phyloP scores from a whole-genome alignment of 2,888 invertebrate species.

The Eupithecia insigniata region DNA sequence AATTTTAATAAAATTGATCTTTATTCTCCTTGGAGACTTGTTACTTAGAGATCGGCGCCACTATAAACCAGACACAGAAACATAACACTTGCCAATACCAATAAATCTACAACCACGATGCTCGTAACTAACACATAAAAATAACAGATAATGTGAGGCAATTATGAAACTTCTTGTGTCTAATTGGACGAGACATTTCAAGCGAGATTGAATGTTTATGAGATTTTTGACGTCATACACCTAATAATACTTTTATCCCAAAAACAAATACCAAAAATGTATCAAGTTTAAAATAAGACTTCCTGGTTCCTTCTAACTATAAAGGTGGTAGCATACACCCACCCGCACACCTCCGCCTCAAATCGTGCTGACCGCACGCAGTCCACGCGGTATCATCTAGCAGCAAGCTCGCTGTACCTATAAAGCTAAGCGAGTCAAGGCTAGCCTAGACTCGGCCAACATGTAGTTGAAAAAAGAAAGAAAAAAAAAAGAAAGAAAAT shows the following conservation, averaged over 20 bases:
- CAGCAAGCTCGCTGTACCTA: neutral
- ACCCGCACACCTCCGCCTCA: neutral
- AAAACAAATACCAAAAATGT: neutral
- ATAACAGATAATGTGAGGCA: constrained; percentile 17
- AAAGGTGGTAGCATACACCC: neutral
- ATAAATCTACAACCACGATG: constrained; percentile 30
- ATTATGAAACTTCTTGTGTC: neutral
- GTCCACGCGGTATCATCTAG: neutral
- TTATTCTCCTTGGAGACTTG: constrained; percentile 6
- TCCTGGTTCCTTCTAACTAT: neutral
- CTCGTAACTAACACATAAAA: constrained; percentile 32
- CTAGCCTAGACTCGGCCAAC: too few species aligned
- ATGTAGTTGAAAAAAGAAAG: too few species aligned
- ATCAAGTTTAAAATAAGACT: neutral
- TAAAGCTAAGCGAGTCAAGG: neutral
- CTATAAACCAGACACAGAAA: constrained; percentile 20
- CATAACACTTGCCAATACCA: constrained; percentile 32
- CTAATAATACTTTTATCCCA: neutral
- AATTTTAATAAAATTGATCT: neutral
- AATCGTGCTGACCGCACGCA: neutral
- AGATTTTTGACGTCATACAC: neutral
- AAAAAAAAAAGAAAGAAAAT: too few species aligned
- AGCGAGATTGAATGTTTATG: neutral
- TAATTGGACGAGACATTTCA: neutral
- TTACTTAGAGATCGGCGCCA: constrained; percentile 22